These are phyloP conservation scores for Aurelia aurita complex sp. Pacific DNA, from an alignment of 30 jellyfish, hydroid and myxozoan genomes.

Conservation along the genomic window DNA sequence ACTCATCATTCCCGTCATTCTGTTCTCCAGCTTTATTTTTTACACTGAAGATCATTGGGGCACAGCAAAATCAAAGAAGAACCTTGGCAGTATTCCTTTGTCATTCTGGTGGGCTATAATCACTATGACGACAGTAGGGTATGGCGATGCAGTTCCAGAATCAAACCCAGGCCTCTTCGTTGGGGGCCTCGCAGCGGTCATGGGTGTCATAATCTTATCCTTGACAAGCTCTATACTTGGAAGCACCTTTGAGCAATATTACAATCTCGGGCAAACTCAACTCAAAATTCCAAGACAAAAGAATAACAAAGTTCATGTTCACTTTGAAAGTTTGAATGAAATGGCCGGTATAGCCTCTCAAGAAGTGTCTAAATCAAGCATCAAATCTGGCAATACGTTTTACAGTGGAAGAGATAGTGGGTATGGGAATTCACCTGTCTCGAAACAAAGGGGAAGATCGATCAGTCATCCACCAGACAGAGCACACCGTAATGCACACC, in stretches of 20 bases:
- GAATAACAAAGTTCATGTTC: conserved; percentile 48
- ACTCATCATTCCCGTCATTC: conserved; percentile 77
- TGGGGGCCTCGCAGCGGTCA: conserved; percentile 90
- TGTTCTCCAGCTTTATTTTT: conserved; percentile 80
- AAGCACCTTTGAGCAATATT: conserved; percentile 91
- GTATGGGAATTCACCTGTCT: conserved; percentile 90
- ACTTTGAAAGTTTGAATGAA: conserved; percentile 46
- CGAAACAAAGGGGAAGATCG: conserved; percentile 42
- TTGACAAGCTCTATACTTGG: conserved; percentile 94
- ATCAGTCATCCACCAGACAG: conserved; percentile 42
- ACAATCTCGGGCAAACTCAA: conserved; percentile 87
- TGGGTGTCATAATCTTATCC: conserved; percentile 87
- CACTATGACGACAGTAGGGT: conserved; percentile 98
- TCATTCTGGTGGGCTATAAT: conserved; percentile 94
- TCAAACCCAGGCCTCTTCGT: conserved; percentile 77
- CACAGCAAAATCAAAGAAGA: conserved; percentile 27
- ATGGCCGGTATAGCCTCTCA: conserved; percentile 61
- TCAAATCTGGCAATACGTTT: conserved; percentile 82
- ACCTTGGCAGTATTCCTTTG: conserved; percentile 68
- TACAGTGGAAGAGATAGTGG: conserved; percentile 89
- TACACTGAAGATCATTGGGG: conserved; percentile 84
- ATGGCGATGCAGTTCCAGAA: conserved; percentile 84
- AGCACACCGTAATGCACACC: not conserved
- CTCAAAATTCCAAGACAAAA: conserved; percentile 74
- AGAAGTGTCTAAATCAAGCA: conserved; percentile 72